Percentiles rank a stretch among this genome's conserved stretches.
Evolutionary conservation across 1,140 invertebrate species (phyloP).

Genomic region (Saccostrea echinata): DNA sequence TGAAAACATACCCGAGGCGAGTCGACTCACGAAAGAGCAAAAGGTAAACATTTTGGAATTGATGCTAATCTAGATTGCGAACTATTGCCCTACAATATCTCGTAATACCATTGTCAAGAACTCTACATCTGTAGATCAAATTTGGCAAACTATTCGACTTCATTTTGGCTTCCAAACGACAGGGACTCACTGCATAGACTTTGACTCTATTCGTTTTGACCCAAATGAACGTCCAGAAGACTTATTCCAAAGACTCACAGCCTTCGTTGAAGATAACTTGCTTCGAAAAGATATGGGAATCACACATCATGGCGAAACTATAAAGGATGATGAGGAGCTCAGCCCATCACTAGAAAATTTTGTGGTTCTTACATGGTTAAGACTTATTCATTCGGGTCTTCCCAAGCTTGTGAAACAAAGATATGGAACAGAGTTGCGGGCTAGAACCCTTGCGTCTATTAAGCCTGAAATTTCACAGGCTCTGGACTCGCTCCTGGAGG

Average conservation of each 20-base stretch:
- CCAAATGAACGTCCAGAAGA: no score
- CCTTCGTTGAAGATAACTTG: slow-evolving; percentile 58
- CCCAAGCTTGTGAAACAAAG: slow-evolving; percentile 55
- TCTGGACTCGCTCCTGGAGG: no score
- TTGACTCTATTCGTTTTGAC: slow-evolving; percentile 51
- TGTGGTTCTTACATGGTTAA: slow-evolving; percentile 59
- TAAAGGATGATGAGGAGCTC: slow-evolving; percentile 51
- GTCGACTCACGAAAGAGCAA: slow-evolving; percentile 39
- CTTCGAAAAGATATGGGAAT: slow-evolving; percentile 42
- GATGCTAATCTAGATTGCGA: slow-evolving; percentile 57
- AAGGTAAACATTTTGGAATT: slow-evolving; percentile 54
- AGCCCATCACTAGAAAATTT: slow-evolving; percentile 55
- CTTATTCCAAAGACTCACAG: no score
- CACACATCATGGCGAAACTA: slow-evolving; percentile 44
- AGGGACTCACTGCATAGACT: slow-evolving; percentile 58
- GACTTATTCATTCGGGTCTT: slow-evolving; percentile 51
- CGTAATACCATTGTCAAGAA: slow-evolving; percentile 57
- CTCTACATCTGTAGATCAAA: slow-evolving; percentile 50
- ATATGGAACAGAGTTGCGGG: slow-evolving; percentile 56
- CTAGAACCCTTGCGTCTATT: slow-evolving; percentile 55
- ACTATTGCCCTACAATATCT: slow-evolving; percentile 58
- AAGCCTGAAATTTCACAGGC: no score
- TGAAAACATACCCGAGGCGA: neutral
- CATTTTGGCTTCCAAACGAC: slow-evolving; percentile 58
- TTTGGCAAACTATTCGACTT: slow-evolving; percentile 53